Evolutionary conservation across 2,888 invertebrate species (phyloP).

Genomic region (Romanomermis culicivorax): DNA sequence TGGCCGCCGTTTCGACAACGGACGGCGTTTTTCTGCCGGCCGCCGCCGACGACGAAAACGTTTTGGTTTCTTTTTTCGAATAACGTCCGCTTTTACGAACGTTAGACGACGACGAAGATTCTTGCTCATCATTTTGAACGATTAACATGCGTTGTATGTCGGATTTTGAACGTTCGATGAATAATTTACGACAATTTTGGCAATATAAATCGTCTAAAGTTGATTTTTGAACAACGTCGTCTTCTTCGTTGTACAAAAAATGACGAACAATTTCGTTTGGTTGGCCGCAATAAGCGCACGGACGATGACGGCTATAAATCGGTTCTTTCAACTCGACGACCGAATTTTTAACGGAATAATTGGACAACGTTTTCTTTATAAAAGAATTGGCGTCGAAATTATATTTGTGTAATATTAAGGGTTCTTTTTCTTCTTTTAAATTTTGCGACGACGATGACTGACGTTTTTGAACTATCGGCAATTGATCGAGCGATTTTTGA

Average conservation of each 20-base stretch:
- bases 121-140: not conserved
- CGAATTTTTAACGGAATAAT: not conserved
- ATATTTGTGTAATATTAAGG: too few relatives aligned
- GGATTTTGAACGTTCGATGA: not conserved
- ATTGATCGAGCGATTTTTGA: too few relatives aligned
- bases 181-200: not conserved
- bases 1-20: not conserved
- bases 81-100: not conserved
- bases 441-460: too few relatives aligned
- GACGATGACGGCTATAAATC: not conserved
- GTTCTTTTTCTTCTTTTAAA: too few relatives aligned
- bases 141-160: not conserved
- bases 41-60: not conserved
- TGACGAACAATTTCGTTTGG: too few relatives aligned
- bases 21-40: not conserved
- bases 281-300: not conserved
- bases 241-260: too few relatives aligned
- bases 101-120: not conserved
- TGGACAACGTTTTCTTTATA: conserved; percentile 8
- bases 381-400: conserved; percentile 9
- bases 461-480: too few relatives aligned
- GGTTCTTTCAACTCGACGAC: not conserved
- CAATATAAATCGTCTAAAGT: not conserved
- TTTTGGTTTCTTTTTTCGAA: not conserved
- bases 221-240: not conserved